Evolutionary conservation across 2,888 invertebrate genomes (phyloP).

Genomic region (Notodonta ziczac): DNA sequence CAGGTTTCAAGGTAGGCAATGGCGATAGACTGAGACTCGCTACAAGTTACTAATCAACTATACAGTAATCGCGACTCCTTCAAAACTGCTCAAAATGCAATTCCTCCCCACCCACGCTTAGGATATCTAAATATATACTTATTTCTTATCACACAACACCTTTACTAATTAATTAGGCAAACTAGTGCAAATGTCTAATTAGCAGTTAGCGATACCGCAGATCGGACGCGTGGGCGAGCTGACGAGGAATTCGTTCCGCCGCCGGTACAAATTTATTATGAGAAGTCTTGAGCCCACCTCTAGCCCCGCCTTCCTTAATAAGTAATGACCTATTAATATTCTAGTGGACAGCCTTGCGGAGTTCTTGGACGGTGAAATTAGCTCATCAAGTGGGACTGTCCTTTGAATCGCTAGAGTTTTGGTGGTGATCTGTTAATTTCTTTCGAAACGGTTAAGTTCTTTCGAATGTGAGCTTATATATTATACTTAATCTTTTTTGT

Average conservation of each 20-base stretch:
- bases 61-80: not conserved
- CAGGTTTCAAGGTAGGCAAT: too few relatives aligned
- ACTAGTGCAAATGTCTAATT: slow-evolving; percentile 64
- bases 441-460: not conserved
- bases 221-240: slow-evolving; percentile 55
- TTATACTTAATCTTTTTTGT: too few relatives aligned
- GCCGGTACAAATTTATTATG: slow-evolving; percentile 60
- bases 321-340: slow-evolving; percentile 13
- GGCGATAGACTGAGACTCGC: too few relatives aligned
- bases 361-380: not conserved
- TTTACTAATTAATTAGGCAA: slow-evolving; percentile 72
- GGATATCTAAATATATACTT: not conserved
- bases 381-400: not conserved
- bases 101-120: not conserved
- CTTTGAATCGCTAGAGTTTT: not conserved
- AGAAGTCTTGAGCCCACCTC: slow-evolving; percentile 24
- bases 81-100: not conserved
- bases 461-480: not conserved
- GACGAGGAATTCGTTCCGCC: slow-evolving; percentile 31
- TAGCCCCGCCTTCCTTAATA: slow-evolving; percentile 19
- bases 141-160: slow-evolving; percentile 25
- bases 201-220: slow-evolving; percentile 55
- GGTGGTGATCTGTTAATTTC: not conserved
- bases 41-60: too few relatives aligned
- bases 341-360: not conserved